A percentile compares a stretch with the other conserved stretches of the same genome.
Evolutionary conservation across 30 jellyfish, hydroid and myxozoan genomes (phyloP).

Genomic region (Pseudorhiza aurosa): DNA sequence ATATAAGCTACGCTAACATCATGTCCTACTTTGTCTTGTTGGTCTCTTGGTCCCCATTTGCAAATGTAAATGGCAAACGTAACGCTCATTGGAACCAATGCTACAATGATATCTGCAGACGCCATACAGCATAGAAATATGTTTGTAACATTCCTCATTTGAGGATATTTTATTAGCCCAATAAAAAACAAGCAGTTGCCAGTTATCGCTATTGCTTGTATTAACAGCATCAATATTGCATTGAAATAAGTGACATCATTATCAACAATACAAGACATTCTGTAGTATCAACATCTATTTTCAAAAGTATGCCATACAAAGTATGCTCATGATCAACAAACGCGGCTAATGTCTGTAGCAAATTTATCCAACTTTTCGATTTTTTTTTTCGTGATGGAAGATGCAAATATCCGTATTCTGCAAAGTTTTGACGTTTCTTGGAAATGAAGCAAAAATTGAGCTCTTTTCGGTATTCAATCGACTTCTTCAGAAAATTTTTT

Average conservation of each 20-base stretch:
- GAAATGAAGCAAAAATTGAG: too few species aligned
- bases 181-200: conserved; percentile 80
- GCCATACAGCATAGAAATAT: conserved; percentile 68
- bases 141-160: conserved; percentile 72
- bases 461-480: too few species aligned
- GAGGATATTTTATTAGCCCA: conserved; percentile 61
- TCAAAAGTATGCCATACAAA: too few species aligned
- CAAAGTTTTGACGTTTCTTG: too few species aligned
- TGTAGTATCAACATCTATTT: background rate
- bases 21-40: background rate
- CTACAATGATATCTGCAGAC: conserved; percentile 75
- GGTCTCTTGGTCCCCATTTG: conserved; percentile 47
- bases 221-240: conserved; percentile 38
- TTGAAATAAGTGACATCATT: conserved; percentile 33
- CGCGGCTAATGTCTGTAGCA: too few species aligned
- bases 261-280: conserved; percentile 16
- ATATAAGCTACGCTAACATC: conserved; percentile 27
- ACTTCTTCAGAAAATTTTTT: too few species aligned
- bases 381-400: too few species aligned
- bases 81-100: conserved; percentile 70
- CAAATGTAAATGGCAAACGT: conserved; percentile 80
- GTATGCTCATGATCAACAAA: too few species aligned
- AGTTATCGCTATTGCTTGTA: conserved; percentile 47
- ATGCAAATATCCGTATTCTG: too few species aligned
- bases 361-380: too few species aligned